Evolutionary conservation across 2,113 vertebrate genomes (phyloP), one percentile per base, ranked within the genome.

Genomic region (Psettodes erumei): DNA sequence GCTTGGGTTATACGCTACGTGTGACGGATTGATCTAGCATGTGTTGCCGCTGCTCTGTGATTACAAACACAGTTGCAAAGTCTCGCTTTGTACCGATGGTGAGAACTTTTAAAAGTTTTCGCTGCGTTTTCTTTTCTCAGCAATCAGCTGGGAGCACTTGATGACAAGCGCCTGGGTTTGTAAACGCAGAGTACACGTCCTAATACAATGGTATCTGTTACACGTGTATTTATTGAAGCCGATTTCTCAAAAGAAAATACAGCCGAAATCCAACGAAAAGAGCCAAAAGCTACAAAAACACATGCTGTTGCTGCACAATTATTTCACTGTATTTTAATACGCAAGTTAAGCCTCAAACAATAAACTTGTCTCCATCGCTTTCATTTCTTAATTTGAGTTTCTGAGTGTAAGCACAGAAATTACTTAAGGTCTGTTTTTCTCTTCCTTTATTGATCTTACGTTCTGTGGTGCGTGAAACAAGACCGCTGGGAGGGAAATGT

Each of bases 1-100:
- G 77, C 55, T 78, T 30, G 1, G 43, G 63, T 73, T 76, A 25
- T 50, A 37, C 27, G 21, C 53, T 19, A 50, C 64, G 62, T 74
- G 68, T 60, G 70, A 81, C 8, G 45, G 82, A 92, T 84, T 38
- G 85, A 84, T 88, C 56, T 48, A 86, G 69, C 86, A 89, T 88
- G 82, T 90, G 88, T 54, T 70, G 72, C n/a, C n/a, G n/a, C 79
- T 60, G 63, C 60, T 27, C 47, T 1, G 73, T 84, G 88, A 90
- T 91, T 84, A 82, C 74, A 84, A 85, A 82, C 25, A 30, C 86
- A 91, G 86, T 83, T 15, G 72, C 65, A 28, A 56, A 38, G 42
- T 25, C 28, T 47, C 37, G 71, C 73, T 83, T 80, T 23, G 1
- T 33, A 51, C 42, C 6, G 53, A 68, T 11, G 58, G 65, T 85